Evolutionary conservation across 2,888 invertebrate species (phyloP), one percentile per base, ranked within the genome.

Genomic region (Tetragonisca angustula): DNA sequence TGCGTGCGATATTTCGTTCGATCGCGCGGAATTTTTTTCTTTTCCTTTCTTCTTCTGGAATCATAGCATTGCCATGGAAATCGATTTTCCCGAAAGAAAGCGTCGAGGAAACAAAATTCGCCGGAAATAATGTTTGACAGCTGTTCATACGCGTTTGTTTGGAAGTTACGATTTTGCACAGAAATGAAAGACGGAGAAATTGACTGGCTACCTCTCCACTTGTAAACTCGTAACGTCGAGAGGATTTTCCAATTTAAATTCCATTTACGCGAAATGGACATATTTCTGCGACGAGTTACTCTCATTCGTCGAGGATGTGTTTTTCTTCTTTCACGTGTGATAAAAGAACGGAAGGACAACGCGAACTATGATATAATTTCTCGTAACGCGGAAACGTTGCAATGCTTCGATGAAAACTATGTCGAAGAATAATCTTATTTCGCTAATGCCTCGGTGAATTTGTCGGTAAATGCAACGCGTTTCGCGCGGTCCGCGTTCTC

Each of bases 171-270:
- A n/a, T 56, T 13, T 56, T 15, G n/a, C n/a, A 56, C 15, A 56
- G n/a, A 56, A 9, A 43, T 9, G 43, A 13, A 5, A 0, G n/a
- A 56, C 13, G n/a, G 13, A n/a, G n/a, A 59, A 59, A 56, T 56
- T 11, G n/a, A 59, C 21, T 2, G n/a, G 56, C 56, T 59, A n/a
- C 43, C 15, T 59, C 24, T n/a, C 13, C 15, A 59, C 56, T 56
- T n/a, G 56, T 5, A 56, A n/a, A 56, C n/a, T n/a, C n/a, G 13
- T n/a, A 13, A 0, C n/a, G 56, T 56, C 13, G n/a, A 56, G 15
- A 56, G 56, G n/a, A 59, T 59, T 15, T 59, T 59, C 56, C 15
- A n/a, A n/a, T 59, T 59, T n/a, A 59, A 59, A 59, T 59, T n/a
- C n/a, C 56, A 59, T 59, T 59, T 59, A n/a, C n/a, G 56, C 0